Conservation (phyloP, 2,888 invertebrate species). For the Ophonus ardosiacus region DNA sequence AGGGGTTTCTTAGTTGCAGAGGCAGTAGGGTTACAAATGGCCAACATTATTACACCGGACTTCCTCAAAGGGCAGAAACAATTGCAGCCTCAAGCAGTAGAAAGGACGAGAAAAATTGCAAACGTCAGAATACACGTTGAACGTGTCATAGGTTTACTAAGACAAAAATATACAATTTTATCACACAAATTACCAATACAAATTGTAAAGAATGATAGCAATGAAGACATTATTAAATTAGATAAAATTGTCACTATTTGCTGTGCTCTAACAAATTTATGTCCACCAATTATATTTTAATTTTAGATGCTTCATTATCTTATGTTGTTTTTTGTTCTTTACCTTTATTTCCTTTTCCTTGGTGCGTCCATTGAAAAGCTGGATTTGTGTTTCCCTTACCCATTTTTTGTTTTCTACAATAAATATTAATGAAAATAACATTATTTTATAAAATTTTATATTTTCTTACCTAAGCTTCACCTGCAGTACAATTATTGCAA, state of each 20-base stretch:
- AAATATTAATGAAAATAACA: too few species aligned
- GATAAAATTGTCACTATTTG: constrained; percentile 1
- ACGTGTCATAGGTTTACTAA: constrained; percentile 58
- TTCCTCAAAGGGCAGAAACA: constrained; percentile 26
- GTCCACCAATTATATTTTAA: neutral
- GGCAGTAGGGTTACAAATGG: constrained; percentile 48
- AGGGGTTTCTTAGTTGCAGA: constrained; percentile 66
- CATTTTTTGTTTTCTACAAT: too few species aligned
- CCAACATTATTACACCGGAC: too few species aligned
- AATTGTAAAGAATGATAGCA: neutral
- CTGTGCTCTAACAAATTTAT: constrained; percentile 8
- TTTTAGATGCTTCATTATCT: neutral
- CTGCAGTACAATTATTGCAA: neutral
- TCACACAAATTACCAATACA: neutral
- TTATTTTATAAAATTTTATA: too few species aligned
- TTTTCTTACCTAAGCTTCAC: neutral
- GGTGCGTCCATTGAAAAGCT: too few species aligned
- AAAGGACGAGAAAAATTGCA: constrained; percentile 65
- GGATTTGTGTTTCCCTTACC: too few species aligned
- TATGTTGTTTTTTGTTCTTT: too few species aligned
- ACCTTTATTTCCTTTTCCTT: too few species aligned
- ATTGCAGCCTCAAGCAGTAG: constrained; percentile 65
- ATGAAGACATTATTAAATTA: neutral
- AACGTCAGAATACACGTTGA: constrained; percentile 67
- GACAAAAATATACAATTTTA: neutral